Base-by-base conservation (phyloP, 2,888 invertebrate species). In the Sarcophaga subvicina region DNA sequence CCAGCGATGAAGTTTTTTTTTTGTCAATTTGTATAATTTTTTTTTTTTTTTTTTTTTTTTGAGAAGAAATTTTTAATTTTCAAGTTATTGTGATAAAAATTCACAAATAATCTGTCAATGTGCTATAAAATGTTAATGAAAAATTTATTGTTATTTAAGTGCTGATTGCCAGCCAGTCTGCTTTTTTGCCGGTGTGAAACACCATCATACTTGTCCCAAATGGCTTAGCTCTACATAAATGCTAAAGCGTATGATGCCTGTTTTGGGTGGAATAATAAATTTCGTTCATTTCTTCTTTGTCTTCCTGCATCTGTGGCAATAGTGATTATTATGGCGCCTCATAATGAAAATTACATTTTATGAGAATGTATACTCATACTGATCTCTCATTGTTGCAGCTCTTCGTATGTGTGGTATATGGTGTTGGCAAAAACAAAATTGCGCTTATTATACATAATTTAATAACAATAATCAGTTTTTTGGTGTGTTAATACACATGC, bases 381-480 rank as follows among this genome's bases (percentile, higher is more conserved):
- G 4, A 27, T 27, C 27, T 27, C 5, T 5, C 27, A 27, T 5
- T 27, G 27, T 5, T 67, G 20, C 49, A 62, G 25, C 60, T 20
- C 10, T 20, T 59, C 0, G 12, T 22, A 67, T 62, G 45, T 3
- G 37, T 45, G 66, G n/a, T 8, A 67, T 5, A 75, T 27, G 63
- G 8, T 25, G 27, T 11, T 10, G 17, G 25, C 47, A 63, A 47
- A 37, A 64, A 60, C 45, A 47, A 64, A 59, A 70, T 71, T 83
- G 63, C 72, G 86, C 83, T 86, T 86, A 86, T 80, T 86, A 86
- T 83, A 80, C 83, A 86, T 80, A 83, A 86, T 86, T 86, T 80
- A 80, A 83, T 83, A 77, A 79, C 82, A 49, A 12, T 49, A 10
- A 49, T 10, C 10, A 12, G 14, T 8, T 12, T 49, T 49, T 49